Evolutionary conservation across 2,113 vertebrate genomes (phyloP).

Genomic region (Burhinus oedicnemus): DNA sequence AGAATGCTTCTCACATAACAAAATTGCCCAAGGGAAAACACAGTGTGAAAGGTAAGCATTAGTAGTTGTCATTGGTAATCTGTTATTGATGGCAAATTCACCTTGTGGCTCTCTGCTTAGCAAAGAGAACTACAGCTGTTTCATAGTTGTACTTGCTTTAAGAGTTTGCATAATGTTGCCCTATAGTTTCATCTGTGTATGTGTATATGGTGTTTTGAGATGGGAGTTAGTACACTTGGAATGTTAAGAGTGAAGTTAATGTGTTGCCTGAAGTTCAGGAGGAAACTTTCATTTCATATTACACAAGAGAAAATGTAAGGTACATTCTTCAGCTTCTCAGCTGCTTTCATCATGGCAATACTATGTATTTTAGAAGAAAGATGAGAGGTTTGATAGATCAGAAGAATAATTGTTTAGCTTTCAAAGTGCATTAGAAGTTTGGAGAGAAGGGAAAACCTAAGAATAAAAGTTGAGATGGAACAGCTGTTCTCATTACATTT

Average conservation of each 20-base stretch:
- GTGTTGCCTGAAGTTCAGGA: background rate
- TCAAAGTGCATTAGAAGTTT: background rate
- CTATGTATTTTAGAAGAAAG: background rate
- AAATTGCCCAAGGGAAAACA: slow-evolving; percentile 97
- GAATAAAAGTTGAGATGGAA: slow-evolving; percentile 17
- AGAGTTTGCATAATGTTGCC: background rate
- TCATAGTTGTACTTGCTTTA: background rate
- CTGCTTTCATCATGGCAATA: background rate
- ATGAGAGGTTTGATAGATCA: background rate
- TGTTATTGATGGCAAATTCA: background rate
- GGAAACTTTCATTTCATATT: background rate
- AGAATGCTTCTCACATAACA: slow-evolving; percentile 94
- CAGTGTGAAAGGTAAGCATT: slow-evolving; percentile 94
- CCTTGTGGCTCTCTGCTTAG: background rate
- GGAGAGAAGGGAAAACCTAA: background rate
- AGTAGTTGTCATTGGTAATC: background rate
- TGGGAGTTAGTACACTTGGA: background rate
- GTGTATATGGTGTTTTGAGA: background rate
- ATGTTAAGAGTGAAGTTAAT: background rate
- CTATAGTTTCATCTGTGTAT: background rate
- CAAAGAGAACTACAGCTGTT: background rate
- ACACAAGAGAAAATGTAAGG: background rate
- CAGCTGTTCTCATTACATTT: background rate
- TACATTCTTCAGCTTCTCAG: background rate
- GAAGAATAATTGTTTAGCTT: background rate